Conservation (phyloP, 2,113 vertebrate genomes). For the Pseudonaja textilis region DNA sequence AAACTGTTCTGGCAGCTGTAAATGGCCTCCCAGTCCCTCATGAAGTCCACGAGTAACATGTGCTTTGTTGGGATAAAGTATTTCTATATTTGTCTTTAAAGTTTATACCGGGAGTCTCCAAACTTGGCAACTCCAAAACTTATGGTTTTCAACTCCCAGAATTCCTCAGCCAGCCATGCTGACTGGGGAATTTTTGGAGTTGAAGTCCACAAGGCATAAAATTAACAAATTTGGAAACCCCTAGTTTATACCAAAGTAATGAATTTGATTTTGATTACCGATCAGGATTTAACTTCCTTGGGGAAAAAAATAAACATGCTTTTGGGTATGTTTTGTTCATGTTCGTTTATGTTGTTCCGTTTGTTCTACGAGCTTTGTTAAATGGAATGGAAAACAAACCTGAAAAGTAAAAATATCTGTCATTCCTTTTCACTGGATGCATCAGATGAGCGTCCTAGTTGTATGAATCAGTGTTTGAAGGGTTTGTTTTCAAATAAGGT, state of each 20-base stretch:
- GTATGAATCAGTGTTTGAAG: not conserved
- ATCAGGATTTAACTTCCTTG: not conserved
- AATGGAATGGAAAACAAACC: not conserved
- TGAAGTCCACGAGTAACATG: slow-evolving; percentile 43
- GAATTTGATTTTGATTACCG: not conserved
- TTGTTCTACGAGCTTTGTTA: not conserved
- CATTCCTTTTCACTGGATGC: not conserved
- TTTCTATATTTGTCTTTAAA: not conserved
- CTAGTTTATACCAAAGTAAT: not conserved
- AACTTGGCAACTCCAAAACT: not conserved
- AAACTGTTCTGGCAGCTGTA: slow-evolving; percentile 57
- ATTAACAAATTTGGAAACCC: not conserved
- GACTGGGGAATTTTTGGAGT: not conserved
- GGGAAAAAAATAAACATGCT: not conserved
- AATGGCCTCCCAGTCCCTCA: slow-evolving; percentile 50
- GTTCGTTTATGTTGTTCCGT: not conserved
- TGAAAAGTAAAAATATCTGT: not conserved
- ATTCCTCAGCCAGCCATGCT: no score
- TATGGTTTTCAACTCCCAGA: not conserved
- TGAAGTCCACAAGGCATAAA: not conserved
- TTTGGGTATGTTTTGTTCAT: not conserved
- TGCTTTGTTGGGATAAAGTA: not conserved
- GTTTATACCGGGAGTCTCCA: not conserved
- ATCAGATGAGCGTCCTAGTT: not conserved
- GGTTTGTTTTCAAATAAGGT: not conserved